phyloP scores from a whole-genome alignment of 2,113 vertebrate genomes.

The Perccottus glenii region DNA sequence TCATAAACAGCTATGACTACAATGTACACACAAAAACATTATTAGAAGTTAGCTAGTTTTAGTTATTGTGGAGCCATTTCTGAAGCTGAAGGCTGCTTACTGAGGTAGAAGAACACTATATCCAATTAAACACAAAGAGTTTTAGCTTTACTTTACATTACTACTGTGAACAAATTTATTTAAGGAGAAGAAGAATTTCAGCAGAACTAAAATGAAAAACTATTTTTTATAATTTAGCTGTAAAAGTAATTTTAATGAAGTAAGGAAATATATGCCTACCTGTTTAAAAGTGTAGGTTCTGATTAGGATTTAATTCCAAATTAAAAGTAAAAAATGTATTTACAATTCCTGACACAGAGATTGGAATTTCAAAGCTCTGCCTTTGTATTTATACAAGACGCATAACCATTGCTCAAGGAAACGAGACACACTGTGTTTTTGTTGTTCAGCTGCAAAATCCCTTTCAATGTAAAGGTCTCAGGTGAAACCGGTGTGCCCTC shows the following conservation, averaged over 20 bases:
- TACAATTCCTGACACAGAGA: not conserved
- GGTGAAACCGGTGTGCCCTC: constrained; percentile 41
- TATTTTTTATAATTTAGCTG: not conserved
- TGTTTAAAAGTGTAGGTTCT: too few species aligned
- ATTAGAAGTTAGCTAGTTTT: too few species aligned
- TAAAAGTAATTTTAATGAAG: not conserved
- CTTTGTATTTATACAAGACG: too few species aligned
- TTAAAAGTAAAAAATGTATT: too few species aligned
- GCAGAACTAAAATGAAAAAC: not conserved
- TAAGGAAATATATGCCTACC: too few species aligned
- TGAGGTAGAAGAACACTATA: not conserved
- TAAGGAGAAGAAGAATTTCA: too few species aligned
- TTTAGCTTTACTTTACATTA: constrained; percentile 5
- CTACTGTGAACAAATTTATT: constrained; percentile 5
- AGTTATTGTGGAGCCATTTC: constrained; percentile 7
- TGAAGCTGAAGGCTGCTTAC: not conserved
- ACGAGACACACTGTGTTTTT: not conserved
- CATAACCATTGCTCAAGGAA: not conserved
- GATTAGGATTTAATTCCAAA: too few species aligned
- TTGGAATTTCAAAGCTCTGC: too few species aligned
- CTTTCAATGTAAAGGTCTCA: constrained; percentile 33
- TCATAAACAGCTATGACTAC: too few species aligned
- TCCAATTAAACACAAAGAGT: constrained; percentile 12
- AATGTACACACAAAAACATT: too few species aligned
- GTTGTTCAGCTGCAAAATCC: not conserved